phyloP scores from a whole-genome alignment of 2,113 vertebrate species.

The Malurus alboscapulatus region DNA sequence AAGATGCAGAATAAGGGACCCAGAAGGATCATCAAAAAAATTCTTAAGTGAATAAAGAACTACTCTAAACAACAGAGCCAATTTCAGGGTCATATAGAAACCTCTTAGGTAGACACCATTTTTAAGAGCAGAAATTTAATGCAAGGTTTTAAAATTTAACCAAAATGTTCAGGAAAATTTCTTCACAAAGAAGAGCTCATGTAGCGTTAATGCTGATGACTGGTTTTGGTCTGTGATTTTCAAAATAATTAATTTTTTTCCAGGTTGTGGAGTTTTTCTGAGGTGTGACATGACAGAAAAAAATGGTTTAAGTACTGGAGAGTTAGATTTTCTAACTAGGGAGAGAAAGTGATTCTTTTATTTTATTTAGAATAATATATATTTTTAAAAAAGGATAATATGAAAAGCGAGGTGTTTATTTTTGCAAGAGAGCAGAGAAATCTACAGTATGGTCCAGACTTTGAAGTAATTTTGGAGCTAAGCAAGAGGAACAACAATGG shows the following conservation, averaged over 20 bases:
- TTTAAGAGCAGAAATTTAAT: not conserved
- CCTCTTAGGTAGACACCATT: not conserved
- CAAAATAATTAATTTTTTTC: not conserved
- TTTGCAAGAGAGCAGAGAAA: not conserved
- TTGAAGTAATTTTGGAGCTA: not conserved
- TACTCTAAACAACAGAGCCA: not conserved
- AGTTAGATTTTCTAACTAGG: not conserved
- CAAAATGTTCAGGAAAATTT: not conserved
- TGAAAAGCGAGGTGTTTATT: not conserved
- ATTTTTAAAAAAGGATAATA: not conserved
- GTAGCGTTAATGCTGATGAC: not conserved
- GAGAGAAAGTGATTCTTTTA: not conserved
- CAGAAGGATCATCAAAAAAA: not conserved
- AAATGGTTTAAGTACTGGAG: not conserved
- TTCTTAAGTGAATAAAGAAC: not conserved
- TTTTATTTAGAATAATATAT: not conserved
- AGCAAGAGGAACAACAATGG: not conserved
- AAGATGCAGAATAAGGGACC: not conserved
- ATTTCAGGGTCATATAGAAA: not conserved
- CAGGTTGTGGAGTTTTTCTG: not conserved
- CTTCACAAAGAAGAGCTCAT: not conserved
- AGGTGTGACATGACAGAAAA: not conserved
- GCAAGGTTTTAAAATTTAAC: not conserved
- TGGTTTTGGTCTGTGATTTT: not conserved
- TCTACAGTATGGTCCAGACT: not conserved